Percentiles rank a stretch among this genome's conserved stretches.
Conservation (phyloP, 2,113 vertebrate genomes). For the Myodes glareolus region DNA sequence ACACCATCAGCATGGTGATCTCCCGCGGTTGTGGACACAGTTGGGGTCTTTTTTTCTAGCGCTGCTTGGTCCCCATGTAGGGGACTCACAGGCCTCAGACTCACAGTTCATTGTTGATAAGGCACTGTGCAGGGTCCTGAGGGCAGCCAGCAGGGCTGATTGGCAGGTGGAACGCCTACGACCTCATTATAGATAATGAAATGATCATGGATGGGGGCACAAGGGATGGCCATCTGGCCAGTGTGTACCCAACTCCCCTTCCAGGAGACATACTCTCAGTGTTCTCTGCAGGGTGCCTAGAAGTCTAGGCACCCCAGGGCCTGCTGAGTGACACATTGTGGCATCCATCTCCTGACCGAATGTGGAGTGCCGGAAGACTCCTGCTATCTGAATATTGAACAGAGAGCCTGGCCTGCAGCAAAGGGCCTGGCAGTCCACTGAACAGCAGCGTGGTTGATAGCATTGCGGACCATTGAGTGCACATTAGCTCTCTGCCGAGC, state of each 20-base stretch:
- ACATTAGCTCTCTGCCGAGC: background rate
- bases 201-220: background rate
- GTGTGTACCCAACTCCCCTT: background rate
- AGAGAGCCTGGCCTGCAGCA: background rate
- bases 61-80: background rate
- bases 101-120: background rate
- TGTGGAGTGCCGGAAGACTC: background rate
- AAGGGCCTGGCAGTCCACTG: accelerated
- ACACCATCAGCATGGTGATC: background rate
- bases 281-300: background rate
- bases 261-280: accelerated
- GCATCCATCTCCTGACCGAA: background rate
- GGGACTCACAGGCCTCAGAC: background rate
- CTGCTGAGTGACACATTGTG: background rate
- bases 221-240: background rate
- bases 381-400: background rate
- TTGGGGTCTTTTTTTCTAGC: background rate
- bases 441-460: background rate
- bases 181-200: background rate
- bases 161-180: background rate
- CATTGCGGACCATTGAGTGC: too few relatives aligned
- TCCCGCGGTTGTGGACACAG: background rate
- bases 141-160: background rate
- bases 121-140: accelerated
- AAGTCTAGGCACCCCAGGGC: background rate